These are phyloP conservation scores for Hipposideros larvatus DNA, from an alignment of 2,797 vertebrate genomes.

Conservation along the genomic window DNA sequence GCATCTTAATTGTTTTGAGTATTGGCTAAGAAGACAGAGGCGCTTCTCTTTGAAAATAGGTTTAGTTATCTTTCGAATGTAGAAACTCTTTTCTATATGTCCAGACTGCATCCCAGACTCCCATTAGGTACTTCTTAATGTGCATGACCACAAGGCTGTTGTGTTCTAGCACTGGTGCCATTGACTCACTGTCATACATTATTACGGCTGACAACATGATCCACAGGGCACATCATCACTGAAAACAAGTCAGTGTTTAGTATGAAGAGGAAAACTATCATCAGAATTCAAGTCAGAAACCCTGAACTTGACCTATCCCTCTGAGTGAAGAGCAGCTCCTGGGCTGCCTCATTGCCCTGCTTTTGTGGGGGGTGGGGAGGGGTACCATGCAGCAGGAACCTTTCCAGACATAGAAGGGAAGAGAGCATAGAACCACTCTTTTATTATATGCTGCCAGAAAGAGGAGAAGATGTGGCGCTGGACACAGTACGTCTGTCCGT, in stretches of 20 bases:
- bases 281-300: background rate
- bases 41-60: constrained; percentile 13
- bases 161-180: background rate
- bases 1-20: background rate
- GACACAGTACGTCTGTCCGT: background rate
- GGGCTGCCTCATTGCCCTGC: background rate
- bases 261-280: background rate
- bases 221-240: background rate
- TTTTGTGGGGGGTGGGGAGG: background rate
- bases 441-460: background rate
- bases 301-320: background rate
- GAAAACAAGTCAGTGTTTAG: background rate
- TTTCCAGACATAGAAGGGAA: background rate
- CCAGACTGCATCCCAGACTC: background rate
- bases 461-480: background rate
- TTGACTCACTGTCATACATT: background rate
- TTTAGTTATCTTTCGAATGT: background rate
- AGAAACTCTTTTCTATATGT: background rate
- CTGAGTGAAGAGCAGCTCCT: background rate
- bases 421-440: background rate
- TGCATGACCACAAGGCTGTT: background rate
- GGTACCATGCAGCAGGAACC: background rate
- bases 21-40: background rate
- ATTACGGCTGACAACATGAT: background rate
- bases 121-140: background rate